These are phyloP conservation scores for Gandaritis pyraliata DNA, from an alignment of 2,888 invertebrate species.

Conservation along the genomic window DNA sequence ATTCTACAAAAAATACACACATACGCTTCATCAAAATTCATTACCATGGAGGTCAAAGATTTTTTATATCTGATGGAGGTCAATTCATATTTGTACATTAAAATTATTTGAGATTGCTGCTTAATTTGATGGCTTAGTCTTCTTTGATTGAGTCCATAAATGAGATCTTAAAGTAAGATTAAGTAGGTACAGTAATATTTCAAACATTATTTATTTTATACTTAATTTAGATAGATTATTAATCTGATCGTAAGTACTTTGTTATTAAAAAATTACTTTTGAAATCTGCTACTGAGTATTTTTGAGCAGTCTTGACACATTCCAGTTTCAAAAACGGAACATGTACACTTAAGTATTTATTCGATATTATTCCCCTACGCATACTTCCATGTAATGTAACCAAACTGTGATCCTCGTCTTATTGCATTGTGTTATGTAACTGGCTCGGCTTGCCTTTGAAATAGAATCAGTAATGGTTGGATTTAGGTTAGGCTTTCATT, in stretches of 20 bases:
- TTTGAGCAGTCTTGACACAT: background rate
- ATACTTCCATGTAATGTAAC: background rate
- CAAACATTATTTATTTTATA: background rate
- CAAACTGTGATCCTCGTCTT: too few species aligned
- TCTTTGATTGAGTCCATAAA: constrained; percentile 15
- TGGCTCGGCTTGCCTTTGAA: background rate
- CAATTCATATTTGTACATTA: constrained; percentile 13
- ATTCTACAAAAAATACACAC: constrained; percentile 10
- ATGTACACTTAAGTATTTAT: background rate
- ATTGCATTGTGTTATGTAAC: too few species aligned
- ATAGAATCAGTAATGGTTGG: background rate
- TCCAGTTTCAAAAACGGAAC: too few species aligned
- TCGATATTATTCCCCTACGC: background rate
- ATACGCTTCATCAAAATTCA: background rate
- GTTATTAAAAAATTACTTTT: background rate
- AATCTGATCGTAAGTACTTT: too few species aligned
- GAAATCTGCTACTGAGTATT: background rate
- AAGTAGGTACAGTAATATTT: background rate
- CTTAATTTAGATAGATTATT: too few species aligned
- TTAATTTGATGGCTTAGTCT: constrained; percentile 2
- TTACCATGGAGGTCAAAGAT: background rate
- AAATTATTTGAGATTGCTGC: constrained; percentile 11
- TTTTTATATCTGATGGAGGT: too few species aligned
- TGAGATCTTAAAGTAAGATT: constrained; percentile 17
- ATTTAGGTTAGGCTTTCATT: background rate